A percentile compares a stretch with the other conserved stretches of the same genome.
phyloP scores from a whole-genome alignment of 2,888 invertebrate species.

The Lampropteryx suffumata region DNA sequence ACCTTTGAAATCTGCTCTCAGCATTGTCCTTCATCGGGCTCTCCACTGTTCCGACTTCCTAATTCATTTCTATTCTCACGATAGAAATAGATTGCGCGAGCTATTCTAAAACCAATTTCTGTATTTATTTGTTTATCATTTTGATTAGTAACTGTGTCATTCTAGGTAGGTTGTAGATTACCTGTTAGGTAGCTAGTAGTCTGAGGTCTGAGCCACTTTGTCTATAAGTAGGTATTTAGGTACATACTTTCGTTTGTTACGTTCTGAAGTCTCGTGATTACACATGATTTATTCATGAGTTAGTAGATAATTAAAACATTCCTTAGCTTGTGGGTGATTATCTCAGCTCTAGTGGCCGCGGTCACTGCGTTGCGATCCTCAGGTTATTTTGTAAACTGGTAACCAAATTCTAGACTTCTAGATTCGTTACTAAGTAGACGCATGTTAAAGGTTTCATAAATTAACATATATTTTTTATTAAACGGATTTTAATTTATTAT shows the following conservation, averaged over 20 bases:
- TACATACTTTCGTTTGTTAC: constrained; percentile 56
- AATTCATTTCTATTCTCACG: constrained; percentile 26
- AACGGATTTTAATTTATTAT: too few species aligned
- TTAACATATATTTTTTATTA: too few species aligned
- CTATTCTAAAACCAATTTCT: neutral
- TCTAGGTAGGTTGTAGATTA: constrained; percentile 10
- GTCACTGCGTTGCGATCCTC: constrained; percentile 9
- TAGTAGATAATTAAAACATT: constrained; percentile 47
- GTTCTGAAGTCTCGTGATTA: constrained; percentile 44
- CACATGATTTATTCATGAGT: constrained; percentile 45
- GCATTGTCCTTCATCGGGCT: constrained; percentile 41
- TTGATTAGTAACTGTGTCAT: constrained; percentile 12
- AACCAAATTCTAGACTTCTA: neutral
- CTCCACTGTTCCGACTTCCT: constrained; percentile 31
- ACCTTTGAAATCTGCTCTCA: constrained; percentile 51
- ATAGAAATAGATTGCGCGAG: constrained; percentile 17
- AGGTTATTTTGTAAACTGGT: neutral
- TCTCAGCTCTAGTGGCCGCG: constrained; percentile 12
- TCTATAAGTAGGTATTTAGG: too few species aligned
- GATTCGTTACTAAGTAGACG: too few species aligned
- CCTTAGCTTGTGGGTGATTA: constrained; percentile 28
- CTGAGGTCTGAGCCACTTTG: neutral
- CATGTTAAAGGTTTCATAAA: too few species aligned
- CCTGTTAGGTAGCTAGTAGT: neutral
- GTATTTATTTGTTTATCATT: constrained; percentile 1